These are phyloP conservation scores for Suricata suricatta DNA, from an alignment of 2,113 vertebrate species.

Conservation along the genomic window DNA sequence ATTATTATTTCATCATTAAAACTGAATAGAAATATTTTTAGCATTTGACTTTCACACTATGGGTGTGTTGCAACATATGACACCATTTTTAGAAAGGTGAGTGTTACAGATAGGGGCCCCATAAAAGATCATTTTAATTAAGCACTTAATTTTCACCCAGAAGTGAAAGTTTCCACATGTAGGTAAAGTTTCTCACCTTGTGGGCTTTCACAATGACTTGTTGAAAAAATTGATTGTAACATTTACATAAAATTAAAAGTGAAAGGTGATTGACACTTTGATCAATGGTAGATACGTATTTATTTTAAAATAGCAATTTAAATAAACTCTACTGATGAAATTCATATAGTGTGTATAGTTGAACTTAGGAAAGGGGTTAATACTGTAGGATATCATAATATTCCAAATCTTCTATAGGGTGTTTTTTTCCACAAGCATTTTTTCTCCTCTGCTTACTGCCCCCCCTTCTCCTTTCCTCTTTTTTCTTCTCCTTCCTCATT, in stretches of 20 bases:
- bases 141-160: slow-evolving; percentile 51
- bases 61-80: background rate
- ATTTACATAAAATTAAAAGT: slow-evolving; percentile 34
- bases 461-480: background rate
- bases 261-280: background rate
- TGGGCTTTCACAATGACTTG: background rate
- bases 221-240: background rate
- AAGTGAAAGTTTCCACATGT: slow-evolving; percentile 37
- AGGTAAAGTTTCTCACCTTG: slow-evolving; percentile 4
- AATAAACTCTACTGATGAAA: background rate
- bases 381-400: background rate
- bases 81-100: background rate
- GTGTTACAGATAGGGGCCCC: background rate
- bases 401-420: background rate
- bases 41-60: slow-evolving; percentile 9
- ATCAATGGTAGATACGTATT: background rate
- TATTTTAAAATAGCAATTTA: background rate
- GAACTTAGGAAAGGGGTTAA: background rate
- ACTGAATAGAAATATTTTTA: slow-evolving; percentile 4
- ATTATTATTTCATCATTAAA: slow-evolving; percentile 6
- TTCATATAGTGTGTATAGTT: background rate
- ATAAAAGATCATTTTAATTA: slow-evolving; percentile 27
- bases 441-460: background rate
- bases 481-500: background rate
- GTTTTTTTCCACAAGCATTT: background rate